Conservation (phyloP, 1,140 invertebrate species). For the Daktulosphaira vitifoliae region DNA sequence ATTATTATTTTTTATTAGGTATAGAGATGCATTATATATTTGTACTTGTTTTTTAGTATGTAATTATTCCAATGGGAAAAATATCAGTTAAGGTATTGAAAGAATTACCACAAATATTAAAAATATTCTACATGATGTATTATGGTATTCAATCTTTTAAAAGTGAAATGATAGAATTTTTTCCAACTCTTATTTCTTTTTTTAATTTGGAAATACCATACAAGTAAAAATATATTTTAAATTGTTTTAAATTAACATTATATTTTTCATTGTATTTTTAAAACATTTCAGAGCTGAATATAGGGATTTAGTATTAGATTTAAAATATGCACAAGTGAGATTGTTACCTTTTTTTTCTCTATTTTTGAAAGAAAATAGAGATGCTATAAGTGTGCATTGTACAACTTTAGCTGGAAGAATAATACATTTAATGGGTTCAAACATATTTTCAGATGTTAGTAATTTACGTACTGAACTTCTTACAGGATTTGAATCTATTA, state of each 20-base stretch:
- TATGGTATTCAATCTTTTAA: background rate
- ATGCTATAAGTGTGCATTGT: background rate
- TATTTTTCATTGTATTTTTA: background rate
- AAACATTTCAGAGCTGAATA: constrained; percentile 5
- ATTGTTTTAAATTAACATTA: background rate
- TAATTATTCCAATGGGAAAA: constrained; percentile 13
- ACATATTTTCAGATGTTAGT: constrained; percentile 5
- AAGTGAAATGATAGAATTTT: constrained; percentile 11
- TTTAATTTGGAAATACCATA: constrained; percentile 13
- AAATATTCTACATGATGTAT: constrained; percentile 6
- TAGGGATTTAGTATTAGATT: constrained; percentile 17
- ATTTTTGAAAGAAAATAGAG: constrained; percentile 1
- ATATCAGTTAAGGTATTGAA: constrained; percentile 20
- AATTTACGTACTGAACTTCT: constrained; percentile 16
- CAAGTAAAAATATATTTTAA: constrained; percentile 5
- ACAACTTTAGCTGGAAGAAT: background rate
- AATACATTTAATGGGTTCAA: constrained; percentile 8
- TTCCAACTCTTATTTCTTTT: constrained; percentile 6
- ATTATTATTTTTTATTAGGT: background rate
- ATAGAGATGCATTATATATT: background rate
- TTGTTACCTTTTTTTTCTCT: constrained; percentile 11
- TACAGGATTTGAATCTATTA: constrained; percentile 10
- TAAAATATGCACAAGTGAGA: constrained; percentile 21
- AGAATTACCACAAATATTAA: constrained; percentile 5
- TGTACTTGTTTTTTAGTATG: constrained; percentile 10